Conservation (phyloP, 2,888 invertebrate species). For the Drosophila mettleri region DNA sequence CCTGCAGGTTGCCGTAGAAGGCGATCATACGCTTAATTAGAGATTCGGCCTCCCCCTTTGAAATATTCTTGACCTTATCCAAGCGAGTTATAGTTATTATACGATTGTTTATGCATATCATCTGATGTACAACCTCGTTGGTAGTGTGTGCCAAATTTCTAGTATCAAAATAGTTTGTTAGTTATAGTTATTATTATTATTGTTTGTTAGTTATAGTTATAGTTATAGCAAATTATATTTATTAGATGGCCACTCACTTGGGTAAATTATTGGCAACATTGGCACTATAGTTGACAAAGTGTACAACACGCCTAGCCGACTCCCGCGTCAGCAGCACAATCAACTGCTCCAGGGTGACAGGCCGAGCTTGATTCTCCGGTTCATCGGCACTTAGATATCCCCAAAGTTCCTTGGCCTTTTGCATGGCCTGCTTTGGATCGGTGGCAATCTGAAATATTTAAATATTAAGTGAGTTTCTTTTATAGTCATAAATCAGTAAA, state of each 20-base stretch:
- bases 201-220: too few species aligned
- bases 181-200: too few species aligned
- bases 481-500: too few species aligned
- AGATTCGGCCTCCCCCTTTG: slow-evolving; percentile 86
- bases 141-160: slow-evolving; percentile 86
- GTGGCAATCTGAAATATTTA: slow-evolving; percentile 88
- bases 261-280: slow-evolving; percentile 87
- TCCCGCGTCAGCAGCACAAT: slow-evolving; percentile 91
- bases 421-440: slow-evolving; percentile 91
- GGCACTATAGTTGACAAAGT: slow-evolving; percentile 90
- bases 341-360: slow-evolving; percentile 91
- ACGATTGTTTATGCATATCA: slow-evolving; percentile 87
- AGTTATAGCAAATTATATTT: too few species aligned
- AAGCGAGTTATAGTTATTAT: slow-evolving; percentile 88
- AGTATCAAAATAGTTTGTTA: not conserved
- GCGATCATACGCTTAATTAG: slow-evolving; percentile 75
- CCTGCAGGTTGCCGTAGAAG: slow-evolving; percentile 80
- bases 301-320: slow-evolving; percentile 91
- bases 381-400: slow-evolving; percentile 90
- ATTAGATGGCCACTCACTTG: slow-evolving; percentile 82
- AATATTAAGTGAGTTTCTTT: too few species aligned
- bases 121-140: slow-evolving; percentile 86
- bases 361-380: slow-evolving; percentile 94
- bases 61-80: slow-evolving; percentile 86
- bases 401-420: slow-evolving; percentile 91